A percentile compares a stretch with the other conserved stretches of the same genome.
These are phyloP conservation scores for Chaitophorus viminalis DNA, from an alignment of 2,888 invertebrate genomes.

Conservation along the genomic window DNA sequence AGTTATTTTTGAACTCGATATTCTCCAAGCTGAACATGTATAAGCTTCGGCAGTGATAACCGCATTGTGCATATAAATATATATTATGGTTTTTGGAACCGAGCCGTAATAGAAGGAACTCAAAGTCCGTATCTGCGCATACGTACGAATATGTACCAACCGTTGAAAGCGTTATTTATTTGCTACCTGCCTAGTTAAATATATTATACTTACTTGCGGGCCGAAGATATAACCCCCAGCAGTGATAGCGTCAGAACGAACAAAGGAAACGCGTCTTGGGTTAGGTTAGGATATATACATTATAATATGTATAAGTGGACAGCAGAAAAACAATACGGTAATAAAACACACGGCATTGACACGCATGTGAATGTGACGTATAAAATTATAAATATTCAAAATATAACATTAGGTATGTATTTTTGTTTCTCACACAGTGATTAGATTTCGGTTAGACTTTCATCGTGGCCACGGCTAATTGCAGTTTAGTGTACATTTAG, in stretches of 20 bases:
- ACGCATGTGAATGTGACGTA: not conserved
- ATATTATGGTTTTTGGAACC: not conserved
- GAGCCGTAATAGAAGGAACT: not conserved
- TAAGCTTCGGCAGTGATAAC: not conserved
- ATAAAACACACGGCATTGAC: conserved; percentile 26
- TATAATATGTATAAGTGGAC: not conserved
- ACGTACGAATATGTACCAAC: too few relatives aligned
- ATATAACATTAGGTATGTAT: too few relatives aligned
- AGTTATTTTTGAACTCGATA: too few relatives aligned
- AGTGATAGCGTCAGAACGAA: not conserved
- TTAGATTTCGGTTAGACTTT: conserved; percentile 39
- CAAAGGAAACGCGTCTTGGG: conserved; percentile 4
- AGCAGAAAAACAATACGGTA: conserved; percentile 14
- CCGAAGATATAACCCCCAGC: not conserved
- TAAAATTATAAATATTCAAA: not conserved
- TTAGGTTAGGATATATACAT: conserved; percentile 1
- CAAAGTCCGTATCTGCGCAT: not conserved
- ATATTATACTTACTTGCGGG: not conserved
- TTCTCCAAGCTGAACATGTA: too few relatives aligned
- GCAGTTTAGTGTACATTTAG: conserved; percentile 48
- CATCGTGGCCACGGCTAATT: conserved; percentile 34
- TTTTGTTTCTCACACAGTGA: not conserved
- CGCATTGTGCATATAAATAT: not conserved
- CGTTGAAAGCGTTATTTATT: conserved; percentile 16
- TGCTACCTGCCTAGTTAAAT: not conserved